Evolutionary conservation across 2,888 invertebrate species (phyloP), one percentile per base, ranked within the genome.

Genomic region (Scaptomyza flava): DNA sequence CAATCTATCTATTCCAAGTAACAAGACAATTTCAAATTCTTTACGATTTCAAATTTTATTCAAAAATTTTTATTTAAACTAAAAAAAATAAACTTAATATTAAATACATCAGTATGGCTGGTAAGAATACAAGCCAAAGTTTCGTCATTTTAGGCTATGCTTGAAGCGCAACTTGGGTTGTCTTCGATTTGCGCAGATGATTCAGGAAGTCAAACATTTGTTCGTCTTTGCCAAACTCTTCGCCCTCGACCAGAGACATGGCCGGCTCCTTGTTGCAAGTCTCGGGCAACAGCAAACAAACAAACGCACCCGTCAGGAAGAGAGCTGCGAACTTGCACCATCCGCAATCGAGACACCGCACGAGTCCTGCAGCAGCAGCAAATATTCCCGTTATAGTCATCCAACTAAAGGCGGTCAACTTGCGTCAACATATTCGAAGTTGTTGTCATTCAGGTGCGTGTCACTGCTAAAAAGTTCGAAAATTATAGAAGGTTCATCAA

Each of bases 271-370:
- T 77, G 34, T 79, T 90, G n/a, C 93, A 90, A 1, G 94, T 94
- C 91, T 94, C 94, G 3, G 94, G 94, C 58, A 94, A 88, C 59
- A 93, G 91, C 23, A 94, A 87, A 64, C 94, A 93, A 1, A 93
- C 91, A 17, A 91, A 83, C 5, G 94, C 93, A 1, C 94, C 93
- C 4, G 91, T 68, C 36, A 93, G 87, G 47, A 92, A 91, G 41
- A 93, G 79, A 94, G 94, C 87, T 94, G 94, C 8, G 93, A 93
- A 4, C 94, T 93, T 6, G 94, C 94, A 77, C 94, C 94, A 82
- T 94, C 94, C 2, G 94, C 93, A 1, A 94, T 92, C 46, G 93
- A 94, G 12, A 94, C 93, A 6, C 93, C 93, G 41, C 14, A 93
- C 87, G 34, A 92, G 82, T 6, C 93, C 93, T 0, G 92, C 91